Evolutionary conservation across 2,113 vertebrate genomes (phyloP).

Genomic region (Vombatus ursinus): DNA sequence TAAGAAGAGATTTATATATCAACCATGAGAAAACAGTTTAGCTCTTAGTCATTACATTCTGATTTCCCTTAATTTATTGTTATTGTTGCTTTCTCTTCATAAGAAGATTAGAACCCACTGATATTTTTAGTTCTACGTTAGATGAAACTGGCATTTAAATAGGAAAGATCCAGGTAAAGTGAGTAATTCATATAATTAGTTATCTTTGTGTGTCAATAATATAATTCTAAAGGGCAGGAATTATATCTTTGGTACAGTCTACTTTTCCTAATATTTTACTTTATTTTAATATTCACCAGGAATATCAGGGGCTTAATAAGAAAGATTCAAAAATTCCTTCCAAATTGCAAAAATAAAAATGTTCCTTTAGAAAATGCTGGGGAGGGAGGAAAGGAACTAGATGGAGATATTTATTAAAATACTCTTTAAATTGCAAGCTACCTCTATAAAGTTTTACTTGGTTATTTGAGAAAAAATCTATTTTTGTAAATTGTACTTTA

Average conservation of each 20-base stretch:
- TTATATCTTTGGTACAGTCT: neutral
- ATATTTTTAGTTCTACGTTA: neutral
- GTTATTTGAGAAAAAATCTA: neutral
- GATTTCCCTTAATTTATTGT: neutral
- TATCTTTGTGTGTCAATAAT: neutral
- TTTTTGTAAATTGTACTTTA: neutral
- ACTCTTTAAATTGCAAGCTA: neutral
- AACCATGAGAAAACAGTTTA: neutral
- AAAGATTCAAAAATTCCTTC: neutral
- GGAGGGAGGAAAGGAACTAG: neutral
- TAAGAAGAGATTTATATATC: neutral
- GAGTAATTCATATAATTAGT: neutral
- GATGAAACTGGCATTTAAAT: neutral
- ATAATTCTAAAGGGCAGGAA: neutral
- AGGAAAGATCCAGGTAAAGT: neutral
- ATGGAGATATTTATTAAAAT: neutral
- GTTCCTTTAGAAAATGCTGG: neutral
- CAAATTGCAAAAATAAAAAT: neutral
- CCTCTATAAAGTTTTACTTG: neutral
- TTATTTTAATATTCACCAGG: neutral
- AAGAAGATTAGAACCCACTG: neutral
- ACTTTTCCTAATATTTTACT: neutral
- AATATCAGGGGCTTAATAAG: neutral
- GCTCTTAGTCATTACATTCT: neutral
- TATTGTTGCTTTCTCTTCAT: neutral